Conservation (phyloP, 2,888 invertebrate species). For the Pemphredon lugubris region DNA sequence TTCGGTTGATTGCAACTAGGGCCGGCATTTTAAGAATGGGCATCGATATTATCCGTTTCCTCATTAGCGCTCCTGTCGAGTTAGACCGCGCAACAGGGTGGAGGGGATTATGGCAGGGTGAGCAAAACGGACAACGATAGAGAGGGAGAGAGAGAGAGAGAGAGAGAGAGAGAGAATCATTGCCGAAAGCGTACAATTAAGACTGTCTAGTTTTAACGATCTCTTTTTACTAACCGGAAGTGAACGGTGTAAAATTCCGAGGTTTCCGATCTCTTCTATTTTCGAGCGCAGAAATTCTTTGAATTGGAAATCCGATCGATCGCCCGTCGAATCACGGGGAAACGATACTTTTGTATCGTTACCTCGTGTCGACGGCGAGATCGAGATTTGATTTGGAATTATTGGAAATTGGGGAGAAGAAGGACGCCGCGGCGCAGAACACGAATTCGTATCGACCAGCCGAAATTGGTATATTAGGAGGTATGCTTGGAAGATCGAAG, state of each 20-base stretch:
- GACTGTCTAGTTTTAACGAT: neutral
- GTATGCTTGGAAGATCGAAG: constrained; percentile 1
- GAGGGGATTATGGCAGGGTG: neutral
- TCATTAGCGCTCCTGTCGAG: constrained; percentile 22
- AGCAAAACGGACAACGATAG: neutral
- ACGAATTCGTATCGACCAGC: too few species aligned
- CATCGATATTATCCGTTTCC: constrained; percentile 27
- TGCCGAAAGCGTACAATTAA: neutral
- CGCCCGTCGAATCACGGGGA: too few species aligned
- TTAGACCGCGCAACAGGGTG: neutral
- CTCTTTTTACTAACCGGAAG: neutral
- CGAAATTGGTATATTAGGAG: neutral
- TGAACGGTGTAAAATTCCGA: neutral
- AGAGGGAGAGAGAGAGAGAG: too few species aligned
- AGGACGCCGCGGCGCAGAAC: too few species aligned
- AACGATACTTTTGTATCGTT: too few species aligned
- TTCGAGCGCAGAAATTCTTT: too few species aligned
- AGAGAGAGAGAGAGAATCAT: too few species aligned
- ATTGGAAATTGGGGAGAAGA: too few species aligned
- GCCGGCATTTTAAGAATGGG: constrained; percentile 8
- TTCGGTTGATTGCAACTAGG: constrained; percentile 30
- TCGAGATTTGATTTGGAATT: too few species aligned
- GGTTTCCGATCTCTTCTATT: neutral
- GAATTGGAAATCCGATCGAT: too few species aligned
- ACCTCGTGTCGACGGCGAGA: too few species aligned